Percentiles rank a stretch among this genome's conserved stretches.
phyloP scores from a whole-genome alignment of 2,797 vertebrate genomes.

The Phaenicophaeus curvirostris region DNA sequence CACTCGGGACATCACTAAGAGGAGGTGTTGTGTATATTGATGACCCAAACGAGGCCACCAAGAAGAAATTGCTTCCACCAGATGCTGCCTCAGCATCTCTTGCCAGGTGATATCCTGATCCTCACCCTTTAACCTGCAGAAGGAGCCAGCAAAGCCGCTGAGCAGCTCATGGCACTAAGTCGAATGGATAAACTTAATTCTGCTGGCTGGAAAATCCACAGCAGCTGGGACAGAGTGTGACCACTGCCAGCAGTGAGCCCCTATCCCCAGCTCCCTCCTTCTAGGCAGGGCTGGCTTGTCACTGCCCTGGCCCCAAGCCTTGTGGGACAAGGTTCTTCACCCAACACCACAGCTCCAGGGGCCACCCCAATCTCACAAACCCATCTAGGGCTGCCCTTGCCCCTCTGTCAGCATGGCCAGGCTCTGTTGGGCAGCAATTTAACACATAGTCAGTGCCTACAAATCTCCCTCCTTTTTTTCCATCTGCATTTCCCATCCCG shows the following conservation, averaged over 20 bases:
- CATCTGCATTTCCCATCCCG: fast-evolving
- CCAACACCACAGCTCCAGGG: not conserved
- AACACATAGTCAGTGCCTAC: fast-evolving
- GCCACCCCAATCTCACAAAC: not conserved
- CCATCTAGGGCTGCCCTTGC: not conserved
- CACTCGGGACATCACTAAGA: not conserved
- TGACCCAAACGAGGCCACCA: not conserved
- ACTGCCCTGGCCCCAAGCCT: fast-evolving
- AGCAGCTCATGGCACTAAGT: not conserved
- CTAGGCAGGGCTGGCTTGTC: not conserved
- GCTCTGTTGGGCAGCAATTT: not conserved
- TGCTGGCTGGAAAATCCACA: not conserved
- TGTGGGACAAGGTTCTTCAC: fast-evolving
- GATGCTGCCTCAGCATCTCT: not conserved
- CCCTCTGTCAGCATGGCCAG: fast-evolving
- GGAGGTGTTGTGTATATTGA: not conserved
- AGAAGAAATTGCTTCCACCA: not conserved
- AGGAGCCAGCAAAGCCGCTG: not conserved
- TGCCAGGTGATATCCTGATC: fast-evolving
- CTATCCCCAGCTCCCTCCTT: not conserved
- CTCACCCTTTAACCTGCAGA: not conserved
- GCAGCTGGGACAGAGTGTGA: not conserved
- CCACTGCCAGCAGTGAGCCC: not conserved
- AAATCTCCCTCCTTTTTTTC: not conserved
- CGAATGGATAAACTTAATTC: not conserved